These are phyloP conservation scores for Mus spretus DNA, from an alignment of 2,797 vertebrate genomes.

Conservation along the genomic window DNA sequence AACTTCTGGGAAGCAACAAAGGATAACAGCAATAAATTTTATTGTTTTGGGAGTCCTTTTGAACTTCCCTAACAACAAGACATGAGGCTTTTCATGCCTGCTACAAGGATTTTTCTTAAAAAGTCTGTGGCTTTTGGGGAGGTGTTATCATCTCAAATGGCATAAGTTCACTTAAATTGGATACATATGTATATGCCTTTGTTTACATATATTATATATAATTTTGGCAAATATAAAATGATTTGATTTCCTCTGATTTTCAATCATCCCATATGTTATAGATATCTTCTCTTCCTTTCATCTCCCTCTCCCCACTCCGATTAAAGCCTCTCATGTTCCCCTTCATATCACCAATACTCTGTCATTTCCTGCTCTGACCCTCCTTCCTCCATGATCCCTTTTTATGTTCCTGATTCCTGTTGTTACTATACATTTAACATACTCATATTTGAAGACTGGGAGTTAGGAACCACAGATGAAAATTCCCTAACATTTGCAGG, in stretches of 20 bases:
- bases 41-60: not conserved
- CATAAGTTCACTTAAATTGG: not conserved
- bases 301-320: not conserved
- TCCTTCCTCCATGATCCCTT: not conserved
- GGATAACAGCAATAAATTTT: not conserved
- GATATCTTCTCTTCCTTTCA: not conserved
- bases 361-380: not conserved
- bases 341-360: not conserved
- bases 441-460: not conserved
- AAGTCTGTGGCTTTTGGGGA: not conserved
- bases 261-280: not conserved
- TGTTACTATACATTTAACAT: not conserved
- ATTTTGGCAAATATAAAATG: not conserved
- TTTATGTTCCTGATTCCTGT: not conserved
- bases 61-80: not conserved
- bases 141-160: not conserved
- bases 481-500: not conserved
- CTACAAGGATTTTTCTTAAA: not conserved
- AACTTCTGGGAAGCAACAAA: slow-evolving; percentile 2
- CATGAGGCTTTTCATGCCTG: not conserved
- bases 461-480: not conserved
- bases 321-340: not conserved
- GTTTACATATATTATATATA: not conserved
- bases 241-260: not conserved
- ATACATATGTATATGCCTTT: not conserved